Base-by-base conservation (phyloP, 2,797 vertebrate species). In the Cichlasoma orientale region DNA sequence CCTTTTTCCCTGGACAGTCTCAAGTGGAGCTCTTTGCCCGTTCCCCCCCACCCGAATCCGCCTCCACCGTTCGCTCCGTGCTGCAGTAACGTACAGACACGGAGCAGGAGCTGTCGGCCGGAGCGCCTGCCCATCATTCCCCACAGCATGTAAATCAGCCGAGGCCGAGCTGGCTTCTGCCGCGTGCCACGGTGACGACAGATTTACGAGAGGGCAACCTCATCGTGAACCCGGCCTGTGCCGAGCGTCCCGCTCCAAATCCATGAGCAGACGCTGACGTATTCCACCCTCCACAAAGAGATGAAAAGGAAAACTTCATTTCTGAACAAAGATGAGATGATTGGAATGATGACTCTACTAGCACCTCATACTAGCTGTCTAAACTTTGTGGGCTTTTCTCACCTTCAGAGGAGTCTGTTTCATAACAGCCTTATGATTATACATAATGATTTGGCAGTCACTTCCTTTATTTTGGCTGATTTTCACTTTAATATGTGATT, bases 121-220 rank as follows among this genome's bases (percentile, higher is more conserved):
- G 11, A 16, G 79, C 6, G 82, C 86, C 93, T 92, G 93, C 92
- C 94, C 78, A 90, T 95, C 95, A 93, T 93, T 87, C 79, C 74
- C 78, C 66, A 56, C 90, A 90, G 91, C 79, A 85, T 77, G 88
- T 94, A 94, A 94, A 94, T 95, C 92, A 90, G 84, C 79, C 12
- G 16, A 52, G 76, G 82, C 77, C 72, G 38, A 74, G 77, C 72
- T 25, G 63, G 18, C 74, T 58, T 90, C 80, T 83, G 86, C 90
- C 58, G 89, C 86, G 90, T 72, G 84, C 82, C 44, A 44, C 68
- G 7, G 88, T 27, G 92, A 82, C 11, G 94, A 94, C 93, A 93
- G 90, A 95, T 95, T 95, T 95, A 95, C 21, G 85, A 84, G 87
- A 84, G 92, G 88, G 86, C 88, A 85, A 90, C 88, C 92, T 90